These are phyloP conservation scores for Colius striatus DNA, from an alignment of 2,113 vertebrate species.

Conservation along the genomic window DNA sequence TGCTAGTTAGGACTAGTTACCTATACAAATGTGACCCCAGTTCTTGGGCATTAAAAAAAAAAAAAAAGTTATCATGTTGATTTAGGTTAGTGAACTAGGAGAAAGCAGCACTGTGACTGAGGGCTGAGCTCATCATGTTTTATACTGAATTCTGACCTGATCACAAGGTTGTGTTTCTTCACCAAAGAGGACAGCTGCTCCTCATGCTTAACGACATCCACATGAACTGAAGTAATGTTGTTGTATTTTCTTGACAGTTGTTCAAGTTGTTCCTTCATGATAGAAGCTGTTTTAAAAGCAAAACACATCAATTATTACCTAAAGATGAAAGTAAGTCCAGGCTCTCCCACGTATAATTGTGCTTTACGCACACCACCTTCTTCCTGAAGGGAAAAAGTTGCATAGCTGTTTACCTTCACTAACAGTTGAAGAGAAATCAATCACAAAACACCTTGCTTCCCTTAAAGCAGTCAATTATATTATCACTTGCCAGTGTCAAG, in stretches of 20 bases:
- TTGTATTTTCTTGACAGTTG: conserved; percentile 83
- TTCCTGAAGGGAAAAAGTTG: not conserved
- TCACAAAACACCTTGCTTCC: not conserved
- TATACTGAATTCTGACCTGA: conserved; percentile 82
- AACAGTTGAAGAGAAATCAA: not conserved
- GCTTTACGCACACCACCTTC: not conserved
- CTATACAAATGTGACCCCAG: not conserved
- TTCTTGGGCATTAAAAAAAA: not conserved
- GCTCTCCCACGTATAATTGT: not conserved
- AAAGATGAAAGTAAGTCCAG: not conserved
- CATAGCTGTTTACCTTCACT: not conserved
- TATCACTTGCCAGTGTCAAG: not conserved
- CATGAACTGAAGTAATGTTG: conserved; percentile 82
- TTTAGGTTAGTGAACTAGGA: not conserved
- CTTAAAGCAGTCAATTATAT: not conserved
- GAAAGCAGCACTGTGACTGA: not conserved
- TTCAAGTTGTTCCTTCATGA: conserved; percentile 85
- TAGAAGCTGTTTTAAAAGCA: conserved; percentile 80
- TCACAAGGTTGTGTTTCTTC: conserved; percentile 89
- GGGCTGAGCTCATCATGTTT: not conserved
- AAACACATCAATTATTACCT: not conserved
- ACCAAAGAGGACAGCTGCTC: conserved; percentile 84
- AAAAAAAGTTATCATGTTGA: not conserved
- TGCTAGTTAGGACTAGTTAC: not conserved
- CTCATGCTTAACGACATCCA: conserved; percentile 84